A percentile compares a stretch with the other conserved stretches of the same genome.
These are phyloP conservation scores for Neosilurus mollespiculum DNA, from an alignment of 2,797 vertebrate species.

Conservation along the genomic window DNA sequence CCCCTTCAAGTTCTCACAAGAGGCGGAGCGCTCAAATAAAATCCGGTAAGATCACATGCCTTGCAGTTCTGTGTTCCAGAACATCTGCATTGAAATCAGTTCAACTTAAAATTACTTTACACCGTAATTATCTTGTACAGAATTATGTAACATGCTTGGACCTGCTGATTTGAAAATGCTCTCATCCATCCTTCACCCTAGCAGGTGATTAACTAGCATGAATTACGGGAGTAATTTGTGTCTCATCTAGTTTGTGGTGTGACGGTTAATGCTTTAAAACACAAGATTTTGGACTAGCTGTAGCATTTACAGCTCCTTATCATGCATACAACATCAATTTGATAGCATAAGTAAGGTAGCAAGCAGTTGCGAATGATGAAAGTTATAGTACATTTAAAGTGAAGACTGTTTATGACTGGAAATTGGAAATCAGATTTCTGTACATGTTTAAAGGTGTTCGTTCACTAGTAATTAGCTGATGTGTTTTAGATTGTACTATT, in stretches of 20 bases:
- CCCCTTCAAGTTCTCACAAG: conserved; percentile 62
- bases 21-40: conserved; percentile 72
- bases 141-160: neutral
- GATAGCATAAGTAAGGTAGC: neutral
- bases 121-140: neutral
- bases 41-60: conserved; percentile 63
- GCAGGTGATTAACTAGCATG: neutral
- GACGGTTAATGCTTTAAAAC: too few species aligned
- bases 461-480: too few species aligned
- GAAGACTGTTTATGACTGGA: neutral
- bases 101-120: neutral
- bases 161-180: neutral
- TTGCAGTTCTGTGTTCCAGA: neutral
- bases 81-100: neutral
- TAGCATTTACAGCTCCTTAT: neutral
- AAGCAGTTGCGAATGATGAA: neutral
- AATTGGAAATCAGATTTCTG: neutral
- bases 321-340: neutral
- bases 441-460: neutral
- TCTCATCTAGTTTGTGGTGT: too few species aligned
- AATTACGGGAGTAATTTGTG: neutral
- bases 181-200: neutral
- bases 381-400: neutral
- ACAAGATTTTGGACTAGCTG: neutral
- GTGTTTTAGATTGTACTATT: too few species aligned